These are phyloP conservation scores for Neomonachus schauinslandi DNA, from an alignment of 2,113 vertebrate species.

Conservation along the genomic window DNA sequence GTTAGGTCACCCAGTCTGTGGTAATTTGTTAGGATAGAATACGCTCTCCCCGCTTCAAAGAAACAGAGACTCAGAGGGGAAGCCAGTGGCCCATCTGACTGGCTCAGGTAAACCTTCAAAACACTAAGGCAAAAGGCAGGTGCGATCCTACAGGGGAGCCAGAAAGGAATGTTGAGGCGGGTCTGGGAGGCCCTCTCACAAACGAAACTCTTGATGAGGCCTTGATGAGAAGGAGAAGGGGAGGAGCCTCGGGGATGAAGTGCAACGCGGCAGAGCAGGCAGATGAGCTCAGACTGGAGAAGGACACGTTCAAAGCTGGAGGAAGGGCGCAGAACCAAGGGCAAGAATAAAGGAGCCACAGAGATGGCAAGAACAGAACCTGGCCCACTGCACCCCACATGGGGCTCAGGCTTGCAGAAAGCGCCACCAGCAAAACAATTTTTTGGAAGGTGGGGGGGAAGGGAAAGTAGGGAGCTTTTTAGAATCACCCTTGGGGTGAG, in stretches of 20 bases:
- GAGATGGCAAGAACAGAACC: neutral
- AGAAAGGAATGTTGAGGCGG: neutral
- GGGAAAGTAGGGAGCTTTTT: neutral
- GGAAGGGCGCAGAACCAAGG: constrained; percentile 62
- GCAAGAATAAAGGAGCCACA: neutral
- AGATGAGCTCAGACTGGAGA: constrained; percentile 8
- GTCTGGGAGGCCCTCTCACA: neutral
- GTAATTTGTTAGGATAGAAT: neutral
- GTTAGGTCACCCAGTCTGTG: neutral
- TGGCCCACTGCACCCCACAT: accelerated
- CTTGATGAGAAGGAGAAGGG: constrained; percentile 8
- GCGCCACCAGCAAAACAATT: neutral
- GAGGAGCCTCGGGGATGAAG: constrained; percentile 7
- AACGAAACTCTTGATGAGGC: neutral
- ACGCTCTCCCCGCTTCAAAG: neutral
- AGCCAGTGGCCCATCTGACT: accelerated
- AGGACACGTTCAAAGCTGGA: constrained; percentile 38
- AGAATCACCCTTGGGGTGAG: neutral
- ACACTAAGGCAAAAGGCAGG: neutral
- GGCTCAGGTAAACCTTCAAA: neutral
- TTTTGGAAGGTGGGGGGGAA: neutral
- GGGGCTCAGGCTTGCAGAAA: neutral
- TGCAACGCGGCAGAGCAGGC: neutral
- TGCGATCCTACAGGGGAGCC: neutral
- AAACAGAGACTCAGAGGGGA: neutral